These are phyloP conservation scores for Sylvia atricapilla DNA, from an alignment of 2,113 vertebrate genomes.

Conservation along the genomic window DNA sequence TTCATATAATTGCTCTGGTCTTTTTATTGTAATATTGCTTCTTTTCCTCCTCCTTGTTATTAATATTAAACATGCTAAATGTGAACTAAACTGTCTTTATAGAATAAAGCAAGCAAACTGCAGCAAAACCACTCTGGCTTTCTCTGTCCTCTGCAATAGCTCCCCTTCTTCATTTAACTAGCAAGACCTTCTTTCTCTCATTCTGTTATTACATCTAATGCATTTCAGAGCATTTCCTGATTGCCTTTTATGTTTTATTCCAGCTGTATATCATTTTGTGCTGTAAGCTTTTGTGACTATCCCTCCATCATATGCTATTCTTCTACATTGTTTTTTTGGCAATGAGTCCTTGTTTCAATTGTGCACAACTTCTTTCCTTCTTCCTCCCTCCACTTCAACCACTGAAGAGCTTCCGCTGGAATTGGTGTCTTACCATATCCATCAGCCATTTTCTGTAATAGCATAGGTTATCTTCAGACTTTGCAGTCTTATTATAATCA, in stretches of 20 bases:
- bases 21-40: not conserved
- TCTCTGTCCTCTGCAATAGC: not conserved
- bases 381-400: not conserved
- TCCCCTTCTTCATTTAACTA: not conserved
- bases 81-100: not conserved
- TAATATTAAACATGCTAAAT: not conserved
- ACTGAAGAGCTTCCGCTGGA: not conserved
- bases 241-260: slow-evolving; percentile 31
- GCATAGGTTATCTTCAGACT: not conserved
- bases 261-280: not conserved
- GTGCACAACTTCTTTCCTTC: not conserved
- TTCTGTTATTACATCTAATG: not conserved
- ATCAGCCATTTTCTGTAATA: not conserved
- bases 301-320: not conserved
- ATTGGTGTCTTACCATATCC: not conserved
- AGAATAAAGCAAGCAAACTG: not conserved
- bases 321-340: not conserved
- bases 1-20: not conserved
- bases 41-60: not conserved
- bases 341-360: not conserved
- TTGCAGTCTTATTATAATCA: not conserved
- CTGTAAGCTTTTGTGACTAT: not conserved
- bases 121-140: not conserved
- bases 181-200: not conserved
- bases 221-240: slow-evolving; percentile 5